Percentiles rank a stretch among this genome's conserved stretches.
These are phyloP conservation scores for Dasypolia templi DNA, from an alignment of 2,888 invertebrate species.

Conservation along the genomic window DNA sequence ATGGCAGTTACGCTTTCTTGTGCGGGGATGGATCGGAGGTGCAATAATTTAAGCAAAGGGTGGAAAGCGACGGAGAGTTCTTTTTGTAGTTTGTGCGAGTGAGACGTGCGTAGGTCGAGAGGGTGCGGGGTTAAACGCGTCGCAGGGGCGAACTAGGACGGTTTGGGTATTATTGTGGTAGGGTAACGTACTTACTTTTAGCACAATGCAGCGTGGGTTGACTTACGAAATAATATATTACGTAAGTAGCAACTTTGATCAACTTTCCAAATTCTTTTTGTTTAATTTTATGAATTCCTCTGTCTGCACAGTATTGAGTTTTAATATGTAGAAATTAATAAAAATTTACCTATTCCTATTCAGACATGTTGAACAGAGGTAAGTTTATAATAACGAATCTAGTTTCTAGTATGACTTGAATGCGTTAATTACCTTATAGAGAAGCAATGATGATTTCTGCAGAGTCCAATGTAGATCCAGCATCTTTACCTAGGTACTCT, in stretches of 20 bases:
- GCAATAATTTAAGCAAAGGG: constrained; percentile 91
- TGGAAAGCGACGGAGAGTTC: constrained; percentile 89
- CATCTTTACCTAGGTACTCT: not conserved
- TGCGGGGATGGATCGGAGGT: constrained; percentile 79
- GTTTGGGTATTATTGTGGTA: not conserved
- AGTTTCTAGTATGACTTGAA: too few species aligned
- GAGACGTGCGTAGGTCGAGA: constrained; percentile 89
- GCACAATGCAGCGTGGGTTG: constrained; percentile 3
- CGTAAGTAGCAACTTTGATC: not conserved
- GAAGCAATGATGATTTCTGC: not conserved
- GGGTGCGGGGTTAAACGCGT: constrained; percentile 88
- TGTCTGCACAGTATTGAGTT: not conserved
- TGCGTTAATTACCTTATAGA: constrained; percentile 9
- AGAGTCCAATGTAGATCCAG: not conserved
- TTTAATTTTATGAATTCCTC: too few species aligned
- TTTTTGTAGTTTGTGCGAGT: constrained; percentile 91
- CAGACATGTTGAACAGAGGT: not conserved
- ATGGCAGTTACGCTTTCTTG: constrained; percentile 74
- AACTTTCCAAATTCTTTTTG: not conserved
- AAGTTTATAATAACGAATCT: not conserved
- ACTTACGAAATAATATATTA: too few species aligned
- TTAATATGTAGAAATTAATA: not conserved
- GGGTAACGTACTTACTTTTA: constrained; percentile 10
- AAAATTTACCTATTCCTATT: too few species aligned
- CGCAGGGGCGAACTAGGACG: constrained; percentile 76